Evolutionary conservation across 2,113 vertebrate genomes (phyloP).

Genomic region (Cisticola juncidis): DNA sequence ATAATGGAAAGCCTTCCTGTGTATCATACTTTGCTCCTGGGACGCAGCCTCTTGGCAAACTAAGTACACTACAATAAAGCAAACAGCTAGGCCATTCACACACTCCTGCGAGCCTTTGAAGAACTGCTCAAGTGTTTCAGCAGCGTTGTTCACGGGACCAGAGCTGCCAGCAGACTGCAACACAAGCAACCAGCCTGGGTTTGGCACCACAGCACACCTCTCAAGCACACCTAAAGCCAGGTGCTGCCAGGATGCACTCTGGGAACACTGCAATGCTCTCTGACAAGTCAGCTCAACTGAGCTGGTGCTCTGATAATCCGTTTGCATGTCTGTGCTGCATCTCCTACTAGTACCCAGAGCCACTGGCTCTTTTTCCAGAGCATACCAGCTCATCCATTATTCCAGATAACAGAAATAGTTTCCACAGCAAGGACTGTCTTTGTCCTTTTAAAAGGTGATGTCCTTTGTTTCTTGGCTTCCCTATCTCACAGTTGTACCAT

Average conservation of each 20-base stretch:
- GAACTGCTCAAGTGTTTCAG: not conserved
- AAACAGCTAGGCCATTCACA: not conserved
- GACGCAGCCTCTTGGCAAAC: not conserved
- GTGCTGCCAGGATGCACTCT: not conserved
- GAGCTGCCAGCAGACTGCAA: not conserved
- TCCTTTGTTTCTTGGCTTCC: not conserved
- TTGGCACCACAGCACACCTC: not conserved
- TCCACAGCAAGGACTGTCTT: not conserved
- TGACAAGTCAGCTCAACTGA: not conserved
- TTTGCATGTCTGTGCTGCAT: not conserved
- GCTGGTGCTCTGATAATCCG: not conserved
- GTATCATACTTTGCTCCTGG: not conserved
- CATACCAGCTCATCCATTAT: not conserved
- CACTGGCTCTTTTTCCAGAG: not conserved
- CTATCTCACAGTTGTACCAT: not conserved
- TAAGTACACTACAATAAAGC: not conserved
- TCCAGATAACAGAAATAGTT: not conserved
- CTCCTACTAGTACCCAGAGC: not conserved
- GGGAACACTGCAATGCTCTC: not conserved
- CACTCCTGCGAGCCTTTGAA: not conserved
- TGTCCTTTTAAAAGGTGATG: not conserved
- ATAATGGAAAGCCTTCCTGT: not conserved
- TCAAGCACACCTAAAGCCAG: not conserved
- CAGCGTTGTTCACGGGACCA: fast-evolving
- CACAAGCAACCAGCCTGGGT: not conserved